Base-by-base conservation (phyloP, 2,797 vertebrate species). In the Melanotaenia trifasciata region DNA sequence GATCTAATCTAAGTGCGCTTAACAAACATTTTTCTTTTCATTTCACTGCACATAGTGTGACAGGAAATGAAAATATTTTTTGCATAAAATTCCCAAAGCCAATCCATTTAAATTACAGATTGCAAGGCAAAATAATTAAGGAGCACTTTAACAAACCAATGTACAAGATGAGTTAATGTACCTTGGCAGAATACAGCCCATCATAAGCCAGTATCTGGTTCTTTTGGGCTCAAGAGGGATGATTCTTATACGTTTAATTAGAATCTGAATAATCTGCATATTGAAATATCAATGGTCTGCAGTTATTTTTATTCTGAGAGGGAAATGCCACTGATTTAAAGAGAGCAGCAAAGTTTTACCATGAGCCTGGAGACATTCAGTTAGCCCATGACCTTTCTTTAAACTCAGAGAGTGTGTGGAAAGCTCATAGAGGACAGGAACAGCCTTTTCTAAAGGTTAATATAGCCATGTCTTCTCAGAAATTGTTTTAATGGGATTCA, bases 391-490 rank as follows among this genome's bases (percentile, higher is more conserved):
- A 77, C 65, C 64, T 79, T 84, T 82, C 38, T 47, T 57, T 60
- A 66, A 78, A 60, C 70, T 72, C 14, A 83, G 71, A 58, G 50
- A 64, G 40, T 53, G 63, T 63, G 74, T 62, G 30, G 53, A 80
- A 58, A 70, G 58, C 28, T 76, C 53, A 50, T 38, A 61, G 43
- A 69, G 66, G 57, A 87, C 83, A 86, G 50, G 36, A 75, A 35
- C 59, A 77, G 79, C 77, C 54, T 81, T 86, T 70, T 77, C 51
- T 59, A 84, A 87, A 88, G 83, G 79, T 84, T 81, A 81, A 74
- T 43, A 35, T 53, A 59, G 66, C 53, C 58, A 63, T 51, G 20
- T 5, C 26, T 70, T 75, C 63, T 60, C 70, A 68, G 58, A 77
- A 64, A 74, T 24, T 56, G 22, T 78, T 86, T 71, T 63, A 56